phyloP scores from a whole-genome alignment of 2,113 vertebrate species.

The Scytalopus superciliaris region DNA sequence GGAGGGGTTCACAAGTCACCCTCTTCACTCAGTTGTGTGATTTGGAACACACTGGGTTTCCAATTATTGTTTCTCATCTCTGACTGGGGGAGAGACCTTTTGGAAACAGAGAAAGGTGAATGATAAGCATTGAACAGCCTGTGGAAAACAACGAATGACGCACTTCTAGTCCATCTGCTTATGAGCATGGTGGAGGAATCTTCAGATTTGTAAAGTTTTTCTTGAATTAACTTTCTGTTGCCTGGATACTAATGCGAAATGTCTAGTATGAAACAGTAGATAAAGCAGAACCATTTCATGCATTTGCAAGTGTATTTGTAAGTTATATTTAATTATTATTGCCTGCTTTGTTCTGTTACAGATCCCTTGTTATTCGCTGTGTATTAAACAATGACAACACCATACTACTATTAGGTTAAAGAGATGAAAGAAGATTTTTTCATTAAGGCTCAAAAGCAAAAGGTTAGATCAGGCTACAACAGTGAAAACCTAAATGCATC shows the following conservation, averaged over 20 bases:
- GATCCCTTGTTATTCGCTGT: background rate
- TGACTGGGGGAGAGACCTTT: background rate
- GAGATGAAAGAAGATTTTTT: background rate
- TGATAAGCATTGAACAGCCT: background rate
- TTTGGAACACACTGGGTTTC: background rate
- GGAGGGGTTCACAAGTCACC: background rate
- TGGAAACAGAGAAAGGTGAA: background rate
- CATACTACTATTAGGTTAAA: background rate
- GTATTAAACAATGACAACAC: background rate
- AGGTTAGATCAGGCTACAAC: background rate
- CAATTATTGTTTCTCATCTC: background rate
- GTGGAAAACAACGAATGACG: background rate
- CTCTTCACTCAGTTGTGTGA: background rate
- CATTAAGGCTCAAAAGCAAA: background rate
- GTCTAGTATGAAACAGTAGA: background rate
- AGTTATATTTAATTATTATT: conserved; percentile 46
- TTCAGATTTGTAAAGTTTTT: background rate
- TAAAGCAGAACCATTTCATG: background rate
- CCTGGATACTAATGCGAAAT: conserved; percentile 22
- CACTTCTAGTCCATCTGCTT: background rate
- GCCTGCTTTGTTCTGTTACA: background rate
- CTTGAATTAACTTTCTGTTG: conserved; percentile 45
- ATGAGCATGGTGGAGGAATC: background rate
- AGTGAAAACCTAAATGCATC: background rate
- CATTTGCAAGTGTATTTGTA: background rate